These are phyloP conservation scores for Schizotus pectinicornis DNA, from an alignment of 2,888 invertebrate species.

Conservation along the genomic window DNA sequence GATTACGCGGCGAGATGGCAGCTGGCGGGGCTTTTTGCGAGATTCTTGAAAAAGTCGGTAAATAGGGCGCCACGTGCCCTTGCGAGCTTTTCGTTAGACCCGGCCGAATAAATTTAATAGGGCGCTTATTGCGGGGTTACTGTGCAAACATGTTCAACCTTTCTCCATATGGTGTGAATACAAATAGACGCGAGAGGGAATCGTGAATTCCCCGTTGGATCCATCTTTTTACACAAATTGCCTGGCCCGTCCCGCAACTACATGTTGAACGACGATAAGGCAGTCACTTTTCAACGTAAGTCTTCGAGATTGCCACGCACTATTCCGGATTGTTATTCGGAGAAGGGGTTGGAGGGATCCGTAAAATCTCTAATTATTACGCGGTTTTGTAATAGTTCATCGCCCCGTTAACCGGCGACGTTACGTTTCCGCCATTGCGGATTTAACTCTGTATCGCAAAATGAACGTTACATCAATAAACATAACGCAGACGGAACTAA, in stretches of 20 bases:
- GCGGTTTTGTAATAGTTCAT: no score
- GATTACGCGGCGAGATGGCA: no score
- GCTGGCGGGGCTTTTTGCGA: no score
- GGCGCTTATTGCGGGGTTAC: constrained; percentile 25
- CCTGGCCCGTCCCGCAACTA: constrained; percentile 16
- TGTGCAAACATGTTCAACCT: constrained; percentile 28
- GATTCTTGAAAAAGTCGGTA: no score
- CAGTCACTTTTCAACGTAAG: constrained; percentile 1
- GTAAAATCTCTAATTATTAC: no score
- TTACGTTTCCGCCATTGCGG: no score
- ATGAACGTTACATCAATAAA: constrained; percentile 11
- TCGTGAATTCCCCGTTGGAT: constrained; percentile 16
- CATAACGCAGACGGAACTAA: constrained; percentile 21
- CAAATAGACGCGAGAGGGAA: constrained; percentile 21
- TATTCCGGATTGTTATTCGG: no score
- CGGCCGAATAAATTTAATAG: constrained; percentile 22
- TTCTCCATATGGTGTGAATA: constrained; percentile 24
- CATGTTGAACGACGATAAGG: constrained; percentile 23
- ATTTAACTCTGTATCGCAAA: no score
- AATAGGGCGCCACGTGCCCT: background rate
- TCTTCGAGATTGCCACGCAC: background rate
- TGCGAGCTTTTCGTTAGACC: constrained; percentile 17
- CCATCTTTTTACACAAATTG: constrained; percentile 26
- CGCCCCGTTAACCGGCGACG: no score
- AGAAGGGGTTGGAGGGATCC: no score